A percentile compares a stretch with the other conserved stretches of the same genome.
These are phyloP conservation scores for Neoniphon sammara DNA, from an alignment of 2,797 vertebrate species.

Conservation along the genomic window DNA sequence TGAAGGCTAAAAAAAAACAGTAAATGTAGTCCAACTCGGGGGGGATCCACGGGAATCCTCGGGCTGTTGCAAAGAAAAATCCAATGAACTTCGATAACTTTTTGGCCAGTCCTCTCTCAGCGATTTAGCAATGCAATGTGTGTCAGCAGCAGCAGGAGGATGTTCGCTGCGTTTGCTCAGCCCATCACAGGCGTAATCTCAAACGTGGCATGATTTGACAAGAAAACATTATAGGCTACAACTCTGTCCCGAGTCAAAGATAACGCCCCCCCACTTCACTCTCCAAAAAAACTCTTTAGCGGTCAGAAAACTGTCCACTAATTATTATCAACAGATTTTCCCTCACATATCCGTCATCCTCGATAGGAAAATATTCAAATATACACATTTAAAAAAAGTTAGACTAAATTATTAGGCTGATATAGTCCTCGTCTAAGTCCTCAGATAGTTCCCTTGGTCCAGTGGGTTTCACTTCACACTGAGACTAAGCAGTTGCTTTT, in stretches of 20 bases:
- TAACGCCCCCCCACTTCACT: conserved; percentile 34
- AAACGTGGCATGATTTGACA: conserved; percentile 68
- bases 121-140: conserved; percentile 15
- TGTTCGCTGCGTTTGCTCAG: conserved; percentile 42
- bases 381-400: too few relatives aligned
- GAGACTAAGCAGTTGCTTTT: conserved; percentile 46
- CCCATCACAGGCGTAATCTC: conserved; percentile 64
- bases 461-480: conserved; percentile 45
- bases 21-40: not conserved
- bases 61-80: not conserved
- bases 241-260: conserved; percentile 12
- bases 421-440: not conserved
- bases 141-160: conserved; percentile 21
- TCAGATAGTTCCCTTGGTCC: conserved; percentile 25
- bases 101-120: conserved; percentile 44
- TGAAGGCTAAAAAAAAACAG: not conserved
- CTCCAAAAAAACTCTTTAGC: not conserved
- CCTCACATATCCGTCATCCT: not conserved
- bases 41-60: not conserved
- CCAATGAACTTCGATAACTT: conserved; percentile 54
- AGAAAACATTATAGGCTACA: conserved; percentile 23
- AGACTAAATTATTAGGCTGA: not conserved
- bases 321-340: too few relatives aligned
- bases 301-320: too few relatives aligned
- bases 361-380: not conserved